A percentile compares a stretch with the other conserved stretches of the same genome.
Evolutionary conservation across 2,797 vertebrate genomes (phyloP).

Genomic region (Schizopygopsis pylzovi): DNA sequence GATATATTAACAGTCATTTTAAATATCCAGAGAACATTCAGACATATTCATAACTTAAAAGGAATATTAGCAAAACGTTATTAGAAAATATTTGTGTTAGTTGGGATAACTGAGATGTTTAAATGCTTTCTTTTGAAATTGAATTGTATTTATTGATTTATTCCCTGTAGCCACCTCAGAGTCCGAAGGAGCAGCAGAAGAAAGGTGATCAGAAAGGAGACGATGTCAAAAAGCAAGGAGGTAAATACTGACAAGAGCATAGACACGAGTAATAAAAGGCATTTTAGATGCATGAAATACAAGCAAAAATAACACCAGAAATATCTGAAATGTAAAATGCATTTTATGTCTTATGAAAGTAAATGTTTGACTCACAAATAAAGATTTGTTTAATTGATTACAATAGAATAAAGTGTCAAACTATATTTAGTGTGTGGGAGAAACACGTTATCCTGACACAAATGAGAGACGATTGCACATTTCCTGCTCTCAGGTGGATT

Average conservation of each 20-base stretch:
- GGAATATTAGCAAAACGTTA: not conserved
- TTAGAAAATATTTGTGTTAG: not conserved
- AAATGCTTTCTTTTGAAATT: not conserved
- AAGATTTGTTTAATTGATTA: not conserved
- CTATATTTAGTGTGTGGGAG: not conserved
- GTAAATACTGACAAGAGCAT: slow-evolving; percentile 68
- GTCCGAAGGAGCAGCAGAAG: slow-evolving; percentile 84
- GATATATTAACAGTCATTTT: not conserved
- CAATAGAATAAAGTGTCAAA: not conserved
- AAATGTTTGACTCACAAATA: not conserved
- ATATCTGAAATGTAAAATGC: not conserved
- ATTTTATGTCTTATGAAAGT: not conserved
- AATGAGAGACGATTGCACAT: not conserved
- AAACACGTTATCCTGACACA: not conserved
- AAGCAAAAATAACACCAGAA: not conserved
- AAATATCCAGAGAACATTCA: not conserved
- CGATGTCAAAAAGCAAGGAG: slow-evolving; percentile 84
- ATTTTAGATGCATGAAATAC: not conserved
- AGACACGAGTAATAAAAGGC: not conserved
- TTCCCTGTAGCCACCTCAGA: slow-evolving; percentile 78
- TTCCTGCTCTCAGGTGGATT: not conserved
- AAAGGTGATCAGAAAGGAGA: slow-evolving; percentile 87
- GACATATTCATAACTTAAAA: not conserved
- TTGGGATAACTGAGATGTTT: not conserved
- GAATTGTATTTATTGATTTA: slow-evolving; percentile 17